phyloP scores from a whole-genome alignment of 92 coral and sea anemone genomes.

The Paragorgia papillata region DNA sequence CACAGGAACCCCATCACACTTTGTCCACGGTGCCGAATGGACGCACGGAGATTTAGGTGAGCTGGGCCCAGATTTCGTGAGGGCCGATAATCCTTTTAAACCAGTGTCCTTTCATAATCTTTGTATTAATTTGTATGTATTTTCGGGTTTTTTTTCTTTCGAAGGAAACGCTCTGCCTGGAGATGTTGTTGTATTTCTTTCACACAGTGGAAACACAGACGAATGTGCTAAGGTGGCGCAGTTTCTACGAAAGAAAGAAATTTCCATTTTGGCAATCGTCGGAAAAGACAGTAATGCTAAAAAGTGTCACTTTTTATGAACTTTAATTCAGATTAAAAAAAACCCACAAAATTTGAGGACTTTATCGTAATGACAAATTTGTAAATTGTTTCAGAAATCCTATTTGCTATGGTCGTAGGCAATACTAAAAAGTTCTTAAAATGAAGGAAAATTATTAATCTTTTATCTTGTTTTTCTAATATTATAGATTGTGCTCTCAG shows the following conservation, averaged over 20 bases:
- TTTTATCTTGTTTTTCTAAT: too few relatives aligned
- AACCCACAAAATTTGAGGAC: too few relatives aligned
- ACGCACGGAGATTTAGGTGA: slow-evolving; percentile 36
- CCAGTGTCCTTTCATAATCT: too few relatives aligned
- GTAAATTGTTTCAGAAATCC: too few relatives aligned
- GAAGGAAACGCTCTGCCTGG: slow-evolving; percentile 34
- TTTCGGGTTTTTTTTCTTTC: neutral
- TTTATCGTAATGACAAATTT: too few relatives aligned
- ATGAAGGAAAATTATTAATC: too few relatives aligned
- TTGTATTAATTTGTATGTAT: too few relatives aligned
- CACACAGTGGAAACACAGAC: slow-evolving; percentile 33
- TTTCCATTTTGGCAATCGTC: slow-evolving; percentile 31
- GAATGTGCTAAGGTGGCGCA: slow-evolving; percentile 22
- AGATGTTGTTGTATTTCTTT: slow-evolving; percentile 33
- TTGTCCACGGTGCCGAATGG: slow-evolving; percentile 36
- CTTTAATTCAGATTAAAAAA: neutral
- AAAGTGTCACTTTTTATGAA: too few relatives aligned
- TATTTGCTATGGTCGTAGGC: too few relatives aligned
- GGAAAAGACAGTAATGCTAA: slow-evolving; percentile 37
- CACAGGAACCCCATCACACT: slow-evolving; percentile 37
- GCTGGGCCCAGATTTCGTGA: neutral
- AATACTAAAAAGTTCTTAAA: too few relatives aligned
- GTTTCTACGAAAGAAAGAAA: slow-evolving; percentile 5
- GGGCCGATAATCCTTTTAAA: too few relatives aligned
- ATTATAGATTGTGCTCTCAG: slow-evolving; percentile 30